Percentiles rank a stretch among this genome's conserved stretches.
Conservation (phyloP, 2,113 vertebrate species). For the Camelus dromedarius region DNA sequence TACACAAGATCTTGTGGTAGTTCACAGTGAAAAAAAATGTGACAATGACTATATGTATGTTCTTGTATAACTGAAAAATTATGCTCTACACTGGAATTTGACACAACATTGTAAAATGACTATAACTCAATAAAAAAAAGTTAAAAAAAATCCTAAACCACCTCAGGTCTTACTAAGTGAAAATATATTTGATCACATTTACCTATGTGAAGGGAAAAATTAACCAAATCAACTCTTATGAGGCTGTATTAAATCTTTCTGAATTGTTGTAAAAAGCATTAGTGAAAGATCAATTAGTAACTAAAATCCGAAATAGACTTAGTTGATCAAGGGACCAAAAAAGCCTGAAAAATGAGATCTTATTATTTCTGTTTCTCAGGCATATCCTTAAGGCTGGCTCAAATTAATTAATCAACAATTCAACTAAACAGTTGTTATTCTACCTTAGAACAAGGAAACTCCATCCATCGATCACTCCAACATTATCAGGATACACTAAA, state of each 20-base stretch:
- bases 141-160: neutral
- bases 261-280: neutral
- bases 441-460: neutral
- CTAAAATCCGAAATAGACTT: neutral
- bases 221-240: neutral
- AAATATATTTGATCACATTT: conserved; percentile 30
- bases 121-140: too few relatives aligned
- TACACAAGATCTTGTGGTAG: too few relatives aligned
- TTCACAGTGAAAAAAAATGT: too few relatives aligned
- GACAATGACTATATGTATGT: too few relatives aligned
- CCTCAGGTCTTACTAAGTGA: neutral
- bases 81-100: too few relatives aligned
- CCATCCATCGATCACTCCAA: neutral
- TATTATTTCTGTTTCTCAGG: neutral
- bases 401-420: neutral
- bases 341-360: neutral
- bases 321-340: neutral
- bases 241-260: neutral
- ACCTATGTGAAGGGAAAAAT: neutral
- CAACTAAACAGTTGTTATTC: neutral
- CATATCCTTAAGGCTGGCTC: neutral
- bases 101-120: too few relatives aligned
- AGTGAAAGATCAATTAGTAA: neutral
- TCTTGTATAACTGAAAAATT: too few relatives aligned
- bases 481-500: neutral